Evolutionary conservation across 2,888 invertebrate species (phyloP), one percentile per base, ranked within the genome.

Genomic region (Andrena haemorrhoa): DNA sequence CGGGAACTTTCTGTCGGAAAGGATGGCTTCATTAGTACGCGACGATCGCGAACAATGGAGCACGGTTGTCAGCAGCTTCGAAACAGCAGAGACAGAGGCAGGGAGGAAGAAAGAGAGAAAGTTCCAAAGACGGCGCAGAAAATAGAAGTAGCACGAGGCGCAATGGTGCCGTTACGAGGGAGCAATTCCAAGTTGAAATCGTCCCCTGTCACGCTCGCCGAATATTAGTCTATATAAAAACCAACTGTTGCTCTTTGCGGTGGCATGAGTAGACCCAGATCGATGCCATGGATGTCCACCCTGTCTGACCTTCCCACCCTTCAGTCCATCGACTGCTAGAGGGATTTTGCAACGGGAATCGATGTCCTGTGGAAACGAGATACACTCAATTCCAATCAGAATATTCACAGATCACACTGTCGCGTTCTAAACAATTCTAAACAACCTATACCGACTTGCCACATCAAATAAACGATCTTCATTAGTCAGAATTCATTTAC

Each of bases 151-250:
- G 65, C 75, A 53, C 64, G 72, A 49, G 49, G 61, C 68, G 75
- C 79, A 68, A 69, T 63, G 72, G 69, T 31, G 69, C 64, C 79
- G 77, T 81, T 81, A 70, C 79, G 65, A 76, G 69, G 72, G 76
- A 77, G 75, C 75, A 78, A 84, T 87, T 86, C 75, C 77, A 74
- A 88, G 75, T 85, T 79, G 75, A 82, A 89, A 90, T 89, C 84
- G 87, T 85, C 80, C 84, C 58, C 79, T 79, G 86, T 89, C 88
- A 88, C 88, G 89, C 86, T 90, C 86, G 75, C 81, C 85, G 86
- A 89, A 88, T 89, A 91, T 89, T 90, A 90, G 89, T 90, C 90
- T 86, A 87, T 85, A 90, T 90, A 91, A 91, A 91, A 91, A 91
- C 91, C 91, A 91, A 91, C 91, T 91, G 91, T 91, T 91, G 91